Conservation (phyloP, 2,113 vertebrate genomes). For the Tautogolabrus adspersus region DNA sequence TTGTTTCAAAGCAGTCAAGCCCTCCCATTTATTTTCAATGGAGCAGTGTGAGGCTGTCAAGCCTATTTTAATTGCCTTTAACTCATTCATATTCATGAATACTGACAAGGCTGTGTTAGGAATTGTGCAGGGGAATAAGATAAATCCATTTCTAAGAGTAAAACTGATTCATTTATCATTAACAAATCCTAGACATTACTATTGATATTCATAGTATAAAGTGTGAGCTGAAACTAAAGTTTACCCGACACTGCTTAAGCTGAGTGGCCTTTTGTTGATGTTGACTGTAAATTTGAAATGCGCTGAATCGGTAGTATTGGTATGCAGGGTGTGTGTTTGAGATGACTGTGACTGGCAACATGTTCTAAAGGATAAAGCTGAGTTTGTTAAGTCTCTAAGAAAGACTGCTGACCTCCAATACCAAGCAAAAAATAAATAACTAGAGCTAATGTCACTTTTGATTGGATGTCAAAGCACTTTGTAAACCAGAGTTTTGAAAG, state of each 20-base stretch:
- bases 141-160: background rate
- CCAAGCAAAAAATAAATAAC: background rate
- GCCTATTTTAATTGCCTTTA: background rate
- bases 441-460: too few species aligned
- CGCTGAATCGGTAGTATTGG: constrained; percentile 54
- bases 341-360: constrained; percentile 25
- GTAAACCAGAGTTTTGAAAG: too few species aligned
- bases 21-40: constrained; percentile 2
- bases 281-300: constrained; percentile 65
- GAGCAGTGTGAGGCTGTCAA: constrained; percentile 5
- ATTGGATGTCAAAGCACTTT: too few species aligned
- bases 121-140: background rate
- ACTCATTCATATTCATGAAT: constrained; percentile 9
- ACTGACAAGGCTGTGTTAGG: background rate
- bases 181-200: background rate
- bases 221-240: background rate
- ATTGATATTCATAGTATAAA: background rate
- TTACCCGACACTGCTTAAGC: background rate
- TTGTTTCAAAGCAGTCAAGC: background rate
- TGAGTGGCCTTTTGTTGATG: constrained; percentile 26
- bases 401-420: constrained; percentile 23
- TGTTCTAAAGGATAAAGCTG: constrained; percentile 22
- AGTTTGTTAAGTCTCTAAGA: constrained; percentile 26
- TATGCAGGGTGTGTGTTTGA: constrained; percentile 32
- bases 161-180: background rate